Evolutionary conservation across 2,888 invertebrate genomes (phyloP), one percentile per base, ranked within the genome.

Genomic region (Epinotia nisella): DNA sequence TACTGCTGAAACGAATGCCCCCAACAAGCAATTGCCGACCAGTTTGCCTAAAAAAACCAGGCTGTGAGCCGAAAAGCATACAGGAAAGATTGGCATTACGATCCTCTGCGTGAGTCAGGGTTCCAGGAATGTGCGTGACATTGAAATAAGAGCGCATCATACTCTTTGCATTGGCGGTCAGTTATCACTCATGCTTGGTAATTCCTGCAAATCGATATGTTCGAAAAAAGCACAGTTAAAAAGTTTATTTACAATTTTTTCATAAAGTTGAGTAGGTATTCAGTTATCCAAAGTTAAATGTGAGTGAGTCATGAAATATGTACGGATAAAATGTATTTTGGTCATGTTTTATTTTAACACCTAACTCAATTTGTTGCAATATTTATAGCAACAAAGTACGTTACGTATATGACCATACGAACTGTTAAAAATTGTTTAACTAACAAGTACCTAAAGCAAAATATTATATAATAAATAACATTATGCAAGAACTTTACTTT

Each of bases 201-300:
- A 64, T 64, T 73, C 58, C 62, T 69, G 64, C 58, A 58, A 29
- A 51, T 64, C 58, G 56, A 55, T 68, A 56, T 56, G 62, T 62
- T 56, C 62, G 15, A 68, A 51, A n/a, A 68, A 64, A 39, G 39
- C 68, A 24, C 41, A 39, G 56, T 71, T 64, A 59, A 69, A 69
- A 19, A 85, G 87, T 61, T 87, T 85, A 88, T 82, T 85, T 81
- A 82, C 83, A 80, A 83, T 87, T 85, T 84, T 35, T 41, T n/a
- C 41, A 35, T 35, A 7, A 24, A 3, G 9, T 29, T 41, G 24
- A 0, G 11, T 41, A 13, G 7, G 81, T 79, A 78, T 78, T 79
- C 77, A 78, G 78, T 77, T 78, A 81, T 80, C 80, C 82, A 83
- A 83, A 81, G 15, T 60, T 15, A 35, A 53, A 53, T 15, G 19